These are phyloP conservation scores for Tachina fera DNA, from an alignment of 2,888 invertebrate genomes.

Conservation along the genomic window DNA sequence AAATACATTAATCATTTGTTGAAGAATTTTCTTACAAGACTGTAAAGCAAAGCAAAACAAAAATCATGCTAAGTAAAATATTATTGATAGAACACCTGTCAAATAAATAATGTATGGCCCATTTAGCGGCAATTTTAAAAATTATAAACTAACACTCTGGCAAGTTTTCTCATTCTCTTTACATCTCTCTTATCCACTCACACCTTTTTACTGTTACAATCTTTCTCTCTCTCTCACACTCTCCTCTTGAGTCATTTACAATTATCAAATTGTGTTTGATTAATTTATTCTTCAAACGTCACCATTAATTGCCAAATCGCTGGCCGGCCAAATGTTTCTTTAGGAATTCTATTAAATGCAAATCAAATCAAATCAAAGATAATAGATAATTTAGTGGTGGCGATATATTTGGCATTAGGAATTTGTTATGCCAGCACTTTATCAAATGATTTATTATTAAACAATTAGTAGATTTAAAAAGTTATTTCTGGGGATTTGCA, in stretches of 20 bases:
- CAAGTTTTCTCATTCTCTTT: not conserved
- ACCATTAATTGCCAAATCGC: conserved; percentile 56
- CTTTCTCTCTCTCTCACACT: not conserved
- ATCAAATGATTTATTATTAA: conserved; percentile 61
- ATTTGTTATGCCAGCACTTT: conserved; percentile 42
- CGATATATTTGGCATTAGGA: conserved; percentile 58
- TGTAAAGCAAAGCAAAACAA: not conserved
- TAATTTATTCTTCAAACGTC: conserved; percentile 45
- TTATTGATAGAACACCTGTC: conserved; percentile 56
- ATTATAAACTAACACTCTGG: conserved; percentile 10
- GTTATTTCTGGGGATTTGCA: conserved; percentile 61
- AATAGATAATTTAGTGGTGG: conserved; percentile 59
- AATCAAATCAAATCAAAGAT: conserved; percentile 42
- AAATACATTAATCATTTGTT: conserved; percentile 36
- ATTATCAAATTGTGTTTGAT: conserved; percentile 40
- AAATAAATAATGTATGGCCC: conserved; percentile 36
- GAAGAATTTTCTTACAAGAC: conserved; percentile 1
- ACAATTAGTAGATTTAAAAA: conserved; percentile 69
- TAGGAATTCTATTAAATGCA: conserved; percentile 43
- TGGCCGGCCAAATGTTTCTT: conserved; percentile 9
- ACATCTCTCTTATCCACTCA: not conserved
- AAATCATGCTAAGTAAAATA: not conserved
- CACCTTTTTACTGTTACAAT: not conserved
- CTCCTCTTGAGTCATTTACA: not conserved
- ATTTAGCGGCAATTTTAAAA: conserved; percentile 13